Base-by-base conservation (phyloP, 2,113 vertebrate genomes). In the Paedocypris sp. region DNA sequence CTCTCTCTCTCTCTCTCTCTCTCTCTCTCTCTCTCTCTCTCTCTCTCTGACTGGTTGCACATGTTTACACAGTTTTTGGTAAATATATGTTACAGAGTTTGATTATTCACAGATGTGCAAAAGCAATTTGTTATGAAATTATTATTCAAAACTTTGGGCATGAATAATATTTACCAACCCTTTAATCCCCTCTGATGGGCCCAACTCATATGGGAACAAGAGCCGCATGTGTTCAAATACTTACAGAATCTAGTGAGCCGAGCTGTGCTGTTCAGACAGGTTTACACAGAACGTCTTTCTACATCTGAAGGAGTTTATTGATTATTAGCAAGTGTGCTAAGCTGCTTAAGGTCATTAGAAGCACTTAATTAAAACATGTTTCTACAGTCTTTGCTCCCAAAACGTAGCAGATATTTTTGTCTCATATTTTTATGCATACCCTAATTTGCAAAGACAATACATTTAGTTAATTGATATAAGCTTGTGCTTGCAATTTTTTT, bases 351-450 rank as follows among this genome's bases (percentile, higher is more conserved):
- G 91, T 93, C 90, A 90, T 97, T 96, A 93, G 87, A 83, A 85
- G 86, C 89, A 94, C 91, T 94, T 96, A 90, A 98, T 97, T 94
- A 95, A 96, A 96, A 89, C 84, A 86, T 88, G 90, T 87, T 93
- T 93, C 91, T 87, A 82, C 81, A 80, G 79, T 75, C 80, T 82
- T 80, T 81, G 79, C 81, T 85, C 79, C 73, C 79, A 81, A 81
- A 79, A 80, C 79, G n/a, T n/a, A n/a, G n/a, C n/a, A n/a, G n/a
- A n/a, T n/a, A n/a, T n/a, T n/a, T n/a, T n/a, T n/a, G n/a, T n/a
- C n/a, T n/a, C n/a, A n/a, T n/a, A n/a, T n/a, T n/a, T n/a, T n/a
- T n/a, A n/a, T n/a, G n/a, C n/a, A n/a, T n/a, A n/a, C n/a, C n/a
- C n/a, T n/a, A n/a, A n/a, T n/a, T n/a, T n/a, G n/a, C n/a, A n/a